Evolutionary conservation across 1,140 invertebrate species (phyloP).

Genomic region (Lucilia cuprina): DNA sequence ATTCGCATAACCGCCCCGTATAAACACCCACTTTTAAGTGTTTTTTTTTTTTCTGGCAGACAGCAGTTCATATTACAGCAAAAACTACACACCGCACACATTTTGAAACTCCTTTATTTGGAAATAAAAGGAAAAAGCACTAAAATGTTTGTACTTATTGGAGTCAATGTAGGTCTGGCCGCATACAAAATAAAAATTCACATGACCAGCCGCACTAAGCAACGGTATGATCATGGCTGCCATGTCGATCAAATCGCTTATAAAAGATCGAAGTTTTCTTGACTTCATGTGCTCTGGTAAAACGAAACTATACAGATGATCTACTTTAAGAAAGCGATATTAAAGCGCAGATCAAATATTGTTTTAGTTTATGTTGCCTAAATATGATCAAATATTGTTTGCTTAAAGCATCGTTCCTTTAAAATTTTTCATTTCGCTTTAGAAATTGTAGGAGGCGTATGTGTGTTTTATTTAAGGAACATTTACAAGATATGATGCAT

Average conservation of each 20-base stretch:
- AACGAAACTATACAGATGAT: neutral
- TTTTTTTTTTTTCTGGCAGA: neutral
- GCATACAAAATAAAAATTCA: neutral
- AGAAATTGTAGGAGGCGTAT: neutral
- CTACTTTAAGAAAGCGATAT: slow-evolving; percentile 11
- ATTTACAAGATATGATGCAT: neutral
- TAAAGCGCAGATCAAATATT: neutral
- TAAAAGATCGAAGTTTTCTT: neutral
- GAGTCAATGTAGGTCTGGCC: neutral
- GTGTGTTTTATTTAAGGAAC: neutral
- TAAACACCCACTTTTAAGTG: neutral
- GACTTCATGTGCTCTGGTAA: neutral
- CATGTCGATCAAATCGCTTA: slow-evolving; percentile 2
- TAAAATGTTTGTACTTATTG: neutral
- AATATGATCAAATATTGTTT: neutral
- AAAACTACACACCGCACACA: neutral
- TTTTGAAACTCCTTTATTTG: neutral
- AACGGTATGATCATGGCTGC: neutral
- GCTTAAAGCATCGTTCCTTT: neutral
- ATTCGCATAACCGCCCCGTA: slow-evolving; percentile 13
- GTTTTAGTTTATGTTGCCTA: neutral
- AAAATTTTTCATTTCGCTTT: neutral
- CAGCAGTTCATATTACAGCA: neutral
- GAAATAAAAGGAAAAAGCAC: neutral
- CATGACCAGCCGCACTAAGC: neutral